These are phyloP conservation scores for Girardia tigrina DNA, from an alignment of 2,888 invertebrate genomes.

Conservation along the genomic window DNA sequence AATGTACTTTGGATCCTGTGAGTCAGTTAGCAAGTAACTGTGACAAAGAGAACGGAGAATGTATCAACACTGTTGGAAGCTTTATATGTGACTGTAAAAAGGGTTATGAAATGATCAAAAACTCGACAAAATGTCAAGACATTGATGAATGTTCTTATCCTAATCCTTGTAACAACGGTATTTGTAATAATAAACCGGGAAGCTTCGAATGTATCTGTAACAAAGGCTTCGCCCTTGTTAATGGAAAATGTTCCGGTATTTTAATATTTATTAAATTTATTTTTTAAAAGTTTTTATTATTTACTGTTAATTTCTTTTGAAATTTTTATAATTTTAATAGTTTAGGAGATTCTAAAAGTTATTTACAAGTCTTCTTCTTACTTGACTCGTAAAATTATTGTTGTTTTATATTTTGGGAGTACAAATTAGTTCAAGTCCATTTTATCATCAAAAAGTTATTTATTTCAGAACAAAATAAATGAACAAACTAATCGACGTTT, in stretches of 20 bases:
- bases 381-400: too few species aligned
- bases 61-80: constrained; percentile 20
- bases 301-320: too few species aligned
- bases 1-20: background rate
- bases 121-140: background rate
- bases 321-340: too few species aligned
- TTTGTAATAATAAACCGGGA: constrained; percentile 24
- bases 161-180: constrained; percentile 9
- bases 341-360: too few species aligned
- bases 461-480: too few species aligned
- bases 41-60: background rate
- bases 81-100: constrained; percentile 26
- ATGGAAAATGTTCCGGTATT: constrained; percentile 25
- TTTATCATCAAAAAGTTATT: too few species aligned
- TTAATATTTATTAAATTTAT: too few species aligned
- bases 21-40: background rate
- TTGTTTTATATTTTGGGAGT: too few species aligned
- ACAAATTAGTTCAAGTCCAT: too few species aligned
- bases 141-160: constrained; percentile 28
- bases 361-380: too few species aligned
- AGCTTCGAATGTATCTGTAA: constrained; percentile 29
- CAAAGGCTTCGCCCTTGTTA: constrained; percentile 24
- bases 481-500: too few species aligned
- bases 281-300: too few species aligned
- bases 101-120: constrained; percentile 30